Percentiles rank a stretch among this genome's conserved stretches.
Evolutionary conservation across 2,113 vertebrate species (phyloP).

Genomic region (Micromys minutus): DNA sequence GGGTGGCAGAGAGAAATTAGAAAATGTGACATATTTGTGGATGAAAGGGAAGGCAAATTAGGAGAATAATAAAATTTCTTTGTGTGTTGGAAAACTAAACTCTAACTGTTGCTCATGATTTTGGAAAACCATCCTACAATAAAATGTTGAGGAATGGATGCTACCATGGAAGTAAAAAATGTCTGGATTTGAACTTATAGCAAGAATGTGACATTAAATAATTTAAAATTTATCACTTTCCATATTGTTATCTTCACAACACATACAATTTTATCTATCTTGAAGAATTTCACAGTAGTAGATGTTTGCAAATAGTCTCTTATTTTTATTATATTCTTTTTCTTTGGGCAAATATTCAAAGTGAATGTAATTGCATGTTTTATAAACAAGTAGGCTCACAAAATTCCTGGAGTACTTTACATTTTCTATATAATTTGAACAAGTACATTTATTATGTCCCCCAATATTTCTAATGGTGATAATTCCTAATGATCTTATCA

Average conservation of each 20-base stretch:
- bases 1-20: not conserved
- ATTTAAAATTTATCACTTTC: slow-evolving; percentile 14
- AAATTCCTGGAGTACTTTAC: not conserved
- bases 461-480: not conserved
- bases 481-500: slow-evolving; percentile 37
- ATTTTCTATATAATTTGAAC: slow-evolving; percentile 12
- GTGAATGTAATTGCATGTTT: slow-evolving; percentile 2
- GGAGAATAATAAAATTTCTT: slow-evolving; percentile 14
- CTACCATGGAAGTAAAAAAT: not conserved
- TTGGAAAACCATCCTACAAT: not conserved
- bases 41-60: not conserved
- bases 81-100: not conserved
- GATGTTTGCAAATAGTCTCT: not conserved
- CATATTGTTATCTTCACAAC: not conserved
- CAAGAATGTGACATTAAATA: not conserved
- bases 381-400: not conserved
- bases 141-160: not conserved
- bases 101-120: not conserved
- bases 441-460: not conserved
- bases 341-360: not conserved
- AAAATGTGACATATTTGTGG: not conserved
- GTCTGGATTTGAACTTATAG: not conserved
- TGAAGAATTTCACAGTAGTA: not conserved
- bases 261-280: not conserved
- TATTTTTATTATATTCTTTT: not conserved